Evolutionary conservation across 2,888 invertebrate genomes (phyloP).

Genomic region (Cordilura impudica): DNA sequence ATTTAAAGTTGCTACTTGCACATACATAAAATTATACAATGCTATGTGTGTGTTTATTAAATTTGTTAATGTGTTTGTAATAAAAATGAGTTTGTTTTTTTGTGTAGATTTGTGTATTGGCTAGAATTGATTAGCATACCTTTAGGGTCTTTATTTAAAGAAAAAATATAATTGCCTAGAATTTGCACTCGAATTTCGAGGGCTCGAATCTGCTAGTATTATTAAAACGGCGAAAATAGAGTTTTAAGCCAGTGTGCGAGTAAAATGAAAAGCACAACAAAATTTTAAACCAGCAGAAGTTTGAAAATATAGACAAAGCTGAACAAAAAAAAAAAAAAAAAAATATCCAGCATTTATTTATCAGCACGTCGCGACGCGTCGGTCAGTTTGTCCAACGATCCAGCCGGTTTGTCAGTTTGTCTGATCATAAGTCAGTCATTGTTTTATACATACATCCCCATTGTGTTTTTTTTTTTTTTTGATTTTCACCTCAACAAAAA

Average conservation of each 20-base stretch:
- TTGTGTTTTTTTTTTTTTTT: slow-evolving; percentile 6
- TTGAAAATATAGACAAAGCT: neutral
- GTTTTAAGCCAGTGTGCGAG: neutral
- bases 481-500: neutral
- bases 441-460: slow-evolving; percentile 9
- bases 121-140: too few species aligned
- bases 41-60: too few species aligned
- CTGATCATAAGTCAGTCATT: slow-evolving; percentile 24
- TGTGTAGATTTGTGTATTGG: too few species aligned
- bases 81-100: too few species aligned
- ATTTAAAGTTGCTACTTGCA: too few species aligned
- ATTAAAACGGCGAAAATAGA: too few species aligned
- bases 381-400: slow-evolving; percentile 10
- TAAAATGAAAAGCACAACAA: neutral
- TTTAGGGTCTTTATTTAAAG: too few species aligned
- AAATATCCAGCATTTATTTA: slow-evolving; percentile 8
- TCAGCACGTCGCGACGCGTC: neutral
- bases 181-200: too few species aligned
- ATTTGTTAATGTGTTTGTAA: too few species aligned
- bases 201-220: too few species aligned
- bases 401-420: slow-evolving; percentile 1
- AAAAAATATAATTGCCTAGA: too few species aligned
- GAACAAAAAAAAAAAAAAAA: neutral
- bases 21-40: too few species aligned
- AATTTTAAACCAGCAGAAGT: neutral